Evolutionary conservation across 1,140 invertebrate species (phyloP), one percentile per base, ranked within the genome.

Genomic region (Oedothorax gibbosus): DNA sequence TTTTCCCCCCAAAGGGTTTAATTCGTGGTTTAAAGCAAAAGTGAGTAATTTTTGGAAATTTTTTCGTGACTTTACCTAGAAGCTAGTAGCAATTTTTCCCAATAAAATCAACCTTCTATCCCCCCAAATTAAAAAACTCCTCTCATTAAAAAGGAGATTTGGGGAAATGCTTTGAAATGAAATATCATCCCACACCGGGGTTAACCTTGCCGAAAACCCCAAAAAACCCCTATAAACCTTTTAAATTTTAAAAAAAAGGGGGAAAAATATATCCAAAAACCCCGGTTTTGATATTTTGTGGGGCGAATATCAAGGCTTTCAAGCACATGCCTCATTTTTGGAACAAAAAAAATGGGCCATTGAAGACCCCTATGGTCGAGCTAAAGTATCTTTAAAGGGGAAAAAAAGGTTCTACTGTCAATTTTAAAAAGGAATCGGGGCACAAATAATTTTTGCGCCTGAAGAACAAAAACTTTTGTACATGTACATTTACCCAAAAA

Each of bases 11-110:
- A n/a, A 81, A 20, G 35, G 14, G n/a, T 72, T 71, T 21, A 81
- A 81, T 62, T 71, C 66, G 53, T 83, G 80, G 69, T 35, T 83
- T 20, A 72, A 81, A 81, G 79, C 66, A 71, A 21, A 15, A 81
- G 57, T 11, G 56, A 81, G 35, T 21, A 20, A 6, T 60, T 53
- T 53, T 50, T 49, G 51, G 79, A 81, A 3, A 81, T 57, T 81
- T 81, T 53, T 81, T 60, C 21, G 68, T 72, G 5, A 81, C 79
- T 71, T 71, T 81, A 51, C 79, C 68, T n/a, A 72, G 66, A 15
- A 6, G 62, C 12, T 81, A 60, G 18, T 20, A 60, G 50, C 51
- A 71, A 81, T 72, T 81, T 81, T 51, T 68, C 66, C 6, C 10
- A 54, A 50, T 71, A 72, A 53, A 81, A 53, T 2, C 79, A 71